Base-by-base conservation (phyloP, 2,797 vertebrate species). In the Argyrosomus regius region DNA sequence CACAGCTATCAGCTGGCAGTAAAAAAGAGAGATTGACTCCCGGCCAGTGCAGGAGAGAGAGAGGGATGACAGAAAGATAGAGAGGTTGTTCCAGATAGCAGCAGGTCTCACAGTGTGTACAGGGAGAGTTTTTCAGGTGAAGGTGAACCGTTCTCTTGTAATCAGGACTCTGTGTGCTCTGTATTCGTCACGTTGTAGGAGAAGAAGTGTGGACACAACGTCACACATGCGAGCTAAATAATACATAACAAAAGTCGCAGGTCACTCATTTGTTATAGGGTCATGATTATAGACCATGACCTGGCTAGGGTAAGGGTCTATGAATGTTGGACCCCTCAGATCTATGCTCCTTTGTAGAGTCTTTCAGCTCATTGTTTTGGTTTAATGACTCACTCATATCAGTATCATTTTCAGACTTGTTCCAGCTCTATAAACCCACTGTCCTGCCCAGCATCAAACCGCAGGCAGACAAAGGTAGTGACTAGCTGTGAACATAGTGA, bases 71-170 rank as follows among this genome's bases (percentile, higher is more conserved):
- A 90, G 87, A 87, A 89, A 89, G 90, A 93, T 86, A 76, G 85
- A 91, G 90, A 86, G 86, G 84, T 70, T 90, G 91, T 86, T 92
- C 90, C 91, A 92, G 84, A 92, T 89, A 90, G 86, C 93, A 93
- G 93, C 89, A 83, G 90, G 91, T 86, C 83, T 92, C 89, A 56
- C 89, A 86, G 89, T 91, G 80, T 91, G 90, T 81, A 82, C 83
- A 75, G 65, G 81, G 64, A 76, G 81, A 85, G 84, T 78, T 85
- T 85, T 87, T 77, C 87, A 90, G 90, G 90, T 93, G 90, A 94
- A 93, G 93, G 92, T 94, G 90, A 93, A 87, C 75, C 64, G 62
- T 87, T 84, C 86, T 88, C 24, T 78, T 60, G 72, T 79, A 87
- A 77, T 62, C 53, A 73, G 82, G 82, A 70, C 75, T 84, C 48